Percentiles rank a stretch among this genome's conserved stretches.
Conservation (phyloP, 2,888 invertebrate species). For the Mimachlamys varia region DNA sequence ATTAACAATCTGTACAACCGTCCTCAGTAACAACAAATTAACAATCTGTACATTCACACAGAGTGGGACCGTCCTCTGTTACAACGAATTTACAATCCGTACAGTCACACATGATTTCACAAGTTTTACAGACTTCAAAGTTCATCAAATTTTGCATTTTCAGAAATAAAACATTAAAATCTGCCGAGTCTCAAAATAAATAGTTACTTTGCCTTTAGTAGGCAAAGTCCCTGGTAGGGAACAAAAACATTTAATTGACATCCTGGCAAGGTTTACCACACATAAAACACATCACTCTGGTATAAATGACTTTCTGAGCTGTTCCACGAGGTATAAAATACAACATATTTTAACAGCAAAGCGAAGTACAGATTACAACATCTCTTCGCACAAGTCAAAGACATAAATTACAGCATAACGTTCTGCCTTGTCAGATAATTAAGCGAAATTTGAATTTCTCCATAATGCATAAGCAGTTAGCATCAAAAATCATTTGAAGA, state of each 20-base stretch:
- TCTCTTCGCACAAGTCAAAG: neutral
- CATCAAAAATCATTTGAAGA: neutral
- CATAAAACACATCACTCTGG: neutral
- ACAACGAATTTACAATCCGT: neutral
- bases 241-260: neutral
- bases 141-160: too few relatives aligned
- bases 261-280: neutral
- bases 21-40: neutral
- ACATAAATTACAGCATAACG: neutral
- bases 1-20: neutral
- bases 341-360: neutral
- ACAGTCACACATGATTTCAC: neutral
- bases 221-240: too few relatives aligned
- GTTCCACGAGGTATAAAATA: neutral
- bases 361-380: neutral
- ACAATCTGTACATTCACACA: neutral
- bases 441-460: neutral
- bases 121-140: too few relatives aligned
- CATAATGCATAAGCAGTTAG: neutral
- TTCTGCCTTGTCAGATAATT: slow-evolving; percentile 5
- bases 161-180: too few relatives aligned
- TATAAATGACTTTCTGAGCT: neutral
- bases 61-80: neutral
- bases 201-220: too few relatives aligned
- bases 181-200: too few relatives aligned